phyloP scores from a whole-genome alignment of 2,888 invertebrate species.

The Leptogaster cylindrica region DNA sequence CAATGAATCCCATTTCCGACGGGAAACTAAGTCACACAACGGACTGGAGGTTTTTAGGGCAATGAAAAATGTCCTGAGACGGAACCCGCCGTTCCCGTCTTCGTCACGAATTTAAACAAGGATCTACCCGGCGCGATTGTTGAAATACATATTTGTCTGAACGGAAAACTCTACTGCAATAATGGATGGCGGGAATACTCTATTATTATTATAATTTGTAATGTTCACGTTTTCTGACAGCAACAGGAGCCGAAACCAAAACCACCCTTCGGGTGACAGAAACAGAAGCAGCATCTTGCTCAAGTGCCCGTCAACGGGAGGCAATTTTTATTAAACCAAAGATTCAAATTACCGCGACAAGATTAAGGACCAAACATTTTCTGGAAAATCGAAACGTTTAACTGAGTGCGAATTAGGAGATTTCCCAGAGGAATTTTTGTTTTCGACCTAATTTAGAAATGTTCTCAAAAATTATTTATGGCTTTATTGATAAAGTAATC shows the following conservation, averaged over 20 bases:
- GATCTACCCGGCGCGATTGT: background rate
- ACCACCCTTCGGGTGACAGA: background rate
- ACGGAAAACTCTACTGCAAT: slow-evolving; percentile 17
- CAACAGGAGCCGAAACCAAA: slow-evolving; percentile 25
- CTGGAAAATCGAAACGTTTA: too few relatives aligned
- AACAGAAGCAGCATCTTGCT: background rate
- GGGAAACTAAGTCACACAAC: background rate
- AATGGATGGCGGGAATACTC: slow-evolving; percentile 32
- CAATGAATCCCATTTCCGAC: slow-evolving; percentile 35
- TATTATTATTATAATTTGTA: slow-evolving; percentile 38
- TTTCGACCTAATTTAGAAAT: too few relatives aligned
- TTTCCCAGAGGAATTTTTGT: too few relatives aligned
- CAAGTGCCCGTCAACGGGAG: slow-evolving; percentile 6
- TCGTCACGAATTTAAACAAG: background rate
- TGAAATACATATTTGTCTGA: slow-evolving; percentile 18
- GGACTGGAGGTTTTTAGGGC: background rate
- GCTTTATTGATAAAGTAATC: too few relatives aligned
- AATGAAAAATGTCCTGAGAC: background rate
- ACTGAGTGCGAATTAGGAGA: too few relatives aligned
- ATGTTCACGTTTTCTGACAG: slow-evolving; percentile 29
- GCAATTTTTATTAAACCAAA: slow-evolving; percentile 26
- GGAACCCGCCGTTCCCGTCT: background rate
- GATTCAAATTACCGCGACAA: background rate
- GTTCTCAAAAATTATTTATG: too few relatives aligned
- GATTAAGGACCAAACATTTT: too few relatives aligned